These are phyloP conservation scores for Promerops cafer DNA, from an alignment of 2,113 vertebrate species.

Conservation along the genomic window DNA sequence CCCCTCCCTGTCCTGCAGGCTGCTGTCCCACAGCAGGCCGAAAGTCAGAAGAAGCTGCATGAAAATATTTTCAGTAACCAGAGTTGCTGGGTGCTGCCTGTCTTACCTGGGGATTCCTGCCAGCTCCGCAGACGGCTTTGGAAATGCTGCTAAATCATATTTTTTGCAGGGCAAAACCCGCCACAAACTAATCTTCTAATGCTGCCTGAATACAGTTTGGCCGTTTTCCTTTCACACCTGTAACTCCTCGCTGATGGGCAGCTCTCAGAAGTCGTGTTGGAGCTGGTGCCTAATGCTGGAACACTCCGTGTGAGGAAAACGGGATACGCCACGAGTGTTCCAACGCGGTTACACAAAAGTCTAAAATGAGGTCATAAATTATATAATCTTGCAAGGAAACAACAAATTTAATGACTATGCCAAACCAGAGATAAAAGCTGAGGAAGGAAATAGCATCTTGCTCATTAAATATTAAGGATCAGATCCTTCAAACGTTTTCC, in stretches of 20 bases:
- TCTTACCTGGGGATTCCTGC: neutral
- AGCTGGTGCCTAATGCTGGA: neutral
- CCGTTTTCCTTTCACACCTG: neutral
- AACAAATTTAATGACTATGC: constrained; percentile 55
- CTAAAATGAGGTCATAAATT: constrained; percentile 64
- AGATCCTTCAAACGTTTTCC: constrained; percentile 47
- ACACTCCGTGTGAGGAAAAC: neutral
- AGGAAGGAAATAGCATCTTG: constrained; percentile 58
- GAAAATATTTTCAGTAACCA: neutral
- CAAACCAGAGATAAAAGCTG: constrained; percentile 58
- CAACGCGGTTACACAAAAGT: neutral
- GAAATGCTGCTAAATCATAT: neutral
- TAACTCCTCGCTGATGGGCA: neutral
- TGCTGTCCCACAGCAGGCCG: neutral
- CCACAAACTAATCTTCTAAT: neutral
- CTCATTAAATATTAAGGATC: constrained; percentile 64
- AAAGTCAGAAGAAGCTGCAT: neutral
- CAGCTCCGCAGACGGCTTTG: accelerated
- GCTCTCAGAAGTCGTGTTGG: neutral
- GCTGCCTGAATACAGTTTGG: neutral
- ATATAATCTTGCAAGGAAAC: constrained; percentile 57
- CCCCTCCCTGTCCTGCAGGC: neutral
- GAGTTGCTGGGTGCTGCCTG: neutral
- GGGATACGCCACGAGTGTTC: neutral
- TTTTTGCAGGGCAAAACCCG: neutral